phyloP scores from a whole-genome alignment of 2,888 invertebrate species.

The Tetragonula carbonaria region DNA sequence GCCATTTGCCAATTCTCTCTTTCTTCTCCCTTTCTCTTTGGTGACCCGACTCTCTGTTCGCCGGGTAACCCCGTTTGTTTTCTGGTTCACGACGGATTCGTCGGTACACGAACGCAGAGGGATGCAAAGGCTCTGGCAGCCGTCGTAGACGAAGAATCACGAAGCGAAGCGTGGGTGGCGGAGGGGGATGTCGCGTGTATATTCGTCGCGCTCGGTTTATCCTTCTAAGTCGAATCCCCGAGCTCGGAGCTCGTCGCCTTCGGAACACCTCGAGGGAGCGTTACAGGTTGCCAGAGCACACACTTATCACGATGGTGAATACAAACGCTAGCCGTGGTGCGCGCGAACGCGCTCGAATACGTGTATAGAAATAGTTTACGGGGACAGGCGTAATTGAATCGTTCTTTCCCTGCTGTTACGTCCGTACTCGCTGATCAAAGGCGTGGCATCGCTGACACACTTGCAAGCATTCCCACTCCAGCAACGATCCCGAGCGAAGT shows the following conservation, averaged over 20 bases:
- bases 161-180: constrained; percentile 65
- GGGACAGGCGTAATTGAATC: constrained; percentile 50
- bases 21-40: constrained; percentile 13
- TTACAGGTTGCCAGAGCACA: constrained; percentile 62
- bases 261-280: constrained; percentile 52
- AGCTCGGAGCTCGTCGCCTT: constrained; percentile 65
- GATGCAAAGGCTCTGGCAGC: constrained; percentile 68
- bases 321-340: constrained; percentile 36
- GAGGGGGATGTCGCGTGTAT: constrained; percentile 47
- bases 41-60: background rate
- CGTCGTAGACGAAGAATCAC: constrained; percentile 73
- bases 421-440: constrained; percentile 28
- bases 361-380: constrained; percentile 45
- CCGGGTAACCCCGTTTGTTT: constrained; percentile 62
- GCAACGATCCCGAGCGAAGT: background rate
- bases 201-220: constrained; percentile 73
- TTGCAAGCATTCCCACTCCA: background rate
- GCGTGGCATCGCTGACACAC: constrained; percentile 11
- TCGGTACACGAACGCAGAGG: constrained; percentile 44
- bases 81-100: constrained; percentile 62
- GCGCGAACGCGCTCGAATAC: background rate
- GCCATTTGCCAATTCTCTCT: background rate
- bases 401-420: constrained; percentile 32
- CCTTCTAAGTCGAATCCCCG: constrained; percentile 64
- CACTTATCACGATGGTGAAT: constrained; percentile 59